Evolutionary conservation across 1,140 invertebrate genomes (phyloP).

Genomic region (Lepidurus arcticus): DNA sequence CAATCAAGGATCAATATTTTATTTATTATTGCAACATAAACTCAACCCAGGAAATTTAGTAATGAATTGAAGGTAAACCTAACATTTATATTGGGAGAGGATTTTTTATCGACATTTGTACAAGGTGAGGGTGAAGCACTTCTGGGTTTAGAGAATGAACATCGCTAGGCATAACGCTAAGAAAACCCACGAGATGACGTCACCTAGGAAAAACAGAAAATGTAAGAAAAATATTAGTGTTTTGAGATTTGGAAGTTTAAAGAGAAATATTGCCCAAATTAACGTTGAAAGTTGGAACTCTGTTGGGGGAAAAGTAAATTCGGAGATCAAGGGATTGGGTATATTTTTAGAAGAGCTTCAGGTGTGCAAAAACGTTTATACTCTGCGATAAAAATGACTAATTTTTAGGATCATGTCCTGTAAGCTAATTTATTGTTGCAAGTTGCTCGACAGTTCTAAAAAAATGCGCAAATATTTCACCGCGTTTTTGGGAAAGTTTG

Average conservation of each 20-base stretch:
- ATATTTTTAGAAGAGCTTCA: no score
- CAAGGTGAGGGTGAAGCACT: not conserved
- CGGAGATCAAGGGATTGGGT: no score
- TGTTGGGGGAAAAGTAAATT: no score
- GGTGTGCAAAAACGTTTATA: no score
- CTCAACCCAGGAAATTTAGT: not conserved
- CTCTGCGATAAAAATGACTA: no score
- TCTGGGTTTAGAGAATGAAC: not conserved
- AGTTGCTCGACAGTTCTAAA: no score
- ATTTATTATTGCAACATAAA: slow-evolving; percentile 7
- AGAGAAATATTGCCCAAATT: not conserved
- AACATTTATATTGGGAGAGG: not conserved
- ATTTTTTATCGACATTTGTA: slow-evolving; percentile 7
- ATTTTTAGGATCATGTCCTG: no score
- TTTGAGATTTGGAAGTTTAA: not conserved
- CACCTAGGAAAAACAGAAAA: not conserved
- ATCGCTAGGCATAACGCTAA: not conserved
- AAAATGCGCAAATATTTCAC: no score
- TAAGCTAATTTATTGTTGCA: no score
- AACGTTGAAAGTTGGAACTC: not conserved
- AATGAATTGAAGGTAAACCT: not conserved
- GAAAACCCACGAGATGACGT: slow-evolving; percentile 8
- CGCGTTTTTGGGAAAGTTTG: no score
- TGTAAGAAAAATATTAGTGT: not conserved
- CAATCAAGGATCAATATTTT: not conserved